Evolutionary conservation across 2,888 invertebrate genomes (phyloP), one percentile per base, ranked within the genome.

Genomic region (Lepidocyrtinus sp.): DNA sequence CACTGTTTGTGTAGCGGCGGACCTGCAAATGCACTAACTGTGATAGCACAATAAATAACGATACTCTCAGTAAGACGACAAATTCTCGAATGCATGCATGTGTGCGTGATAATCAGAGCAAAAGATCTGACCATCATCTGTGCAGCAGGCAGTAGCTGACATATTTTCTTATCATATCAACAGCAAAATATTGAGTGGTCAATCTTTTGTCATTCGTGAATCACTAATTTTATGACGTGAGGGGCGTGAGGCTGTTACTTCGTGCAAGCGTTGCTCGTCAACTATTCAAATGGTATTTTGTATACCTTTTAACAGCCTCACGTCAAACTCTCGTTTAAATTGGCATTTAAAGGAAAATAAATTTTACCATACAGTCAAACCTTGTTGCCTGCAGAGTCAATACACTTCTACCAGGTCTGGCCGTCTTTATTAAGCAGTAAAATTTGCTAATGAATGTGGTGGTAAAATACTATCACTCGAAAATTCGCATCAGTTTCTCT

Each of bases 121-220:
- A 61, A 72, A 36, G 7, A 62, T 62, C 7, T 21, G 7, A 21
- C 22, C 62, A 19, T 9, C 19, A 21, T 19, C 62, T 9, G 9
- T 22, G n/a, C 17, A 9, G 24, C 62, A 46, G 22, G 55, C 68
- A 64, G 69, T 76, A 70, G 76, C 70, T 67, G 46, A 61, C 63
- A 67, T 55, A 75, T 36, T 61, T 46, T 36, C 25, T 46, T 65
- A 75, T 22, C 62, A 75, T 17, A 75, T 68, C 62, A 75, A 75
- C 36, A 36, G 12, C 36, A 36, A 36, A 36, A 64, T 55, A 72
- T 78, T 65, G 78, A 68, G 72, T 68, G 36, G 71, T 78, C 78
- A 78, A 72, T 68, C 72, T 78, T 75, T 78, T 78, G 78, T 78
- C 72, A 78, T 78, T 78, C 78, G 78, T 78, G 72, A 78, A 63